phyloP scores from a whole-genome alignment of 1,140 invertebrate species.

The Halyomorpha halys region DNA sequence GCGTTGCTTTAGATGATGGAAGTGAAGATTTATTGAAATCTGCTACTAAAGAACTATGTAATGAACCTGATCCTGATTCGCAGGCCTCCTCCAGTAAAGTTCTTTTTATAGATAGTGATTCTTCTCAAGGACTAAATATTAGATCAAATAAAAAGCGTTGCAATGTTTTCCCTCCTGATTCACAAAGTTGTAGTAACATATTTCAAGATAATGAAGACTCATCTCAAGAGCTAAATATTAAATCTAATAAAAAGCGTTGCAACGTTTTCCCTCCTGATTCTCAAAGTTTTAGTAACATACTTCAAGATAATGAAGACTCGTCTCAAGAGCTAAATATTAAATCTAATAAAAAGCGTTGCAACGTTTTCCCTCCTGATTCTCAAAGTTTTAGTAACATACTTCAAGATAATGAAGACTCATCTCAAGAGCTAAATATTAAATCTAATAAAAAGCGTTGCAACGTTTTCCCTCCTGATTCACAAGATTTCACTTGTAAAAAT shows the following conservation, averaged over 20 bases:
- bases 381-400: too few species aligned
- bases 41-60: too few species aligned
- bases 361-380: not conserved
- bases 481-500: not conserved
- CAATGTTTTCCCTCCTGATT: too few species aligned
- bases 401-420: not conserved
- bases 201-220: not conserved
- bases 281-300: too few species aligned
- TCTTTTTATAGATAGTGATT: too few species aligned
- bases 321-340: not conserved
- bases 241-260: not conserved
- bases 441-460: not conserved
- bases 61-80: too few species aligned
- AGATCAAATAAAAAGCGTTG: too few species aligned
- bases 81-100: too few species aligned
- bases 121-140: too few species aligned
- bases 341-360: not conserved
- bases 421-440: slow-evolving; percentile 3
- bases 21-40: too few species aligned
- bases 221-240: not conserved
- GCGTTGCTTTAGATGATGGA: too few species aligned
- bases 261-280: not conserved
- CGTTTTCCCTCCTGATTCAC: not conserved
- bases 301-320: not conserved
- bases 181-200: too few species aligned